These are phyloP conservation scores for Notiomystis cincta DNA, from an alignment of 2,113 vertebrate species.

Conservation along the genomic window DNA sequence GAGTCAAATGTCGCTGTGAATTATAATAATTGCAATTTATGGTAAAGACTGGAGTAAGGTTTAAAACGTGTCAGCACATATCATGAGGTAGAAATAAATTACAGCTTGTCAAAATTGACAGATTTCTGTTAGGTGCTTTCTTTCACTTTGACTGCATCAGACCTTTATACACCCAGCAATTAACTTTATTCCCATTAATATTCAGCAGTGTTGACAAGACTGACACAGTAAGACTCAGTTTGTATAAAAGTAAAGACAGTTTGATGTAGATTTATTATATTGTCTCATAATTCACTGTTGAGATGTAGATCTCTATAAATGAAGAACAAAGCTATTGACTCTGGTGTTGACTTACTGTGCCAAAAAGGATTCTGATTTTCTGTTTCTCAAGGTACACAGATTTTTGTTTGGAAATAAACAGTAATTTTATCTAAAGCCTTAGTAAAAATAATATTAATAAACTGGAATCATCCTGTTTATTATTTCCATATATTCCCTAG, in stretches of 20 bases:
- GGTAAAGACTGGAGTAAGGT: conserved; percentile 75
- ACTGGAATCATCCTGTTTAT: conserved; percentile 3
- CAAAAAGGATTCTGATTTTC: conserved; percentile 65
- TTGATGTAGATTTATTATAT: conserved; percentile 77
- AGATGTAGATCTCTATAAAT: conserved; percentile 68
- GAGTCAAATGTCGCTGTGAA: conserved; percentile 73
- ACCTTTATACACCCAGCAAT: conserved; percentile 81
- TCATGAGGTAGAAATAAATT: conserved; percentile 80
- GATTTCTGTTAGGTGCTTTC: conserved; percentile 82
- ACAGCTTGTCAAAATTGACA: conserved; percentile 85
- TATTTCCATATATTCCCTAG: neutral
- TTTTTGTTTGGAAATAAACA: conserved; percentile 78
- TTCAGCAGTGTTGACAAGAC: conserved; percentile 80
- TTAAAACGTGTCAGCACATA: conserved; percentile 80
- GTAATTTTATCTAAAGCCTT: conserved; percentile 72
- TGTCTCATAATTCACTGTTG: conserved; percentile 73
- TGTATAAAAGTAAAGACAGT: conserved; percentile 80
- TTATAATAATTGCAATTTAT: conserved; percentile 82
- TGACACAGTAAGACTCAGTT: conserved; percentile 81
- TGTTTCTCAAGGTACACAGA: conserved; percentile 66
- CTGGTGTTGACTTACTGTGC: conserved; percentile 72
- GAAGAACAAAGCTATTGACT: conserved; percentile 76
- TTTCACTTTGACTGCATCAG: conserved; percentile 73
- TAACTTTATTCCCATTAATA: conserved; percentile 86
- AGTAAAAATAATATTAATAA: conserved; percentile 54